Base-by-base conservation (phyloP, 1,140 invertebrate genomes). In the Drosophila fuyamai region DNA sequence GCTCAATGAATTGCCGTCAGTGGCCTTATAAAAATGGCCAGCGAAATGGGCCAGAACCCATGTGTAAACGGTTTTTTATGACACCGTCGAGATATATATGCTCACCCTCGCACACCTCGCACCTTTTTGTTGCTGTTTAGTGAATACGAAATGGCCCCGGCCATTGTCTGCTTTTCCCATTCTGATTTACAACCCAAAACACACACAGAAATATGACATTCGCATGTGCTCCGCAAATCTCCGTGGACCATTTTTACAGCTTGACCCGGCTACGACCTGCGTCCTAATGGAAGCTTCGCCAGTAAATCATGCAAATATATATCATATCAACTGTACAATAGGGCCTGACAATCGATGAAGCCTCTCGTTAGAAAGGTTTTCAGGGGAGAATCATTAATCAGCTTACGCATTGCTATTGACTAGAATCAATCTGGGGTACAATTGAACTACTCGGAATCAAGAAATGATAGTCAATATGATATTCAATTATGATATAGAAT, bases 51-150 rank as follows among this genome's bases (percentile, higher is more conserved):
- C 74, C 75, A 48, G 74, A 78, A 57, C 48, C 62, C 73, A 73
- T 50, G 62, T 75, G 70, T 60, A 71, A 70, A 82, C 76, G 76
- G 68, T 59, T 77, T 88, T 89, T 89, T 89, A 89, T 79, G 84
- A 74, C 62, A 68, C 68, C 60, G 53, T 67, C 47, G 70, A 79
- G 75, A 71, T 48, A 32, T 62, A 71, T 48, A 1, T 62, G 60
- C 53, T 43, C 50, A 60, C 16, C 35, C 29, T 4, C 36, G 10
- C 36, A 12, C 10, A 38, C 36, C 36, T 51, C 36, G 41, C 76
- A 77, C 63, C 81, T 83, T 83, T 80, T 84, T n/a, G n/a, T 65
- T 71, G 36, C 62, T 57, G 53, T 36, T 81, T 53, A 55, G 27
- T 53, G 59, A 65, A 74, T 67, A 63, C 73, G 48, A 62, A 81